Evolutionary conservation across 2,888 invertebrate genomes (phyloP).

Genomic region (Nephrotoma appendiculata): DNA sequence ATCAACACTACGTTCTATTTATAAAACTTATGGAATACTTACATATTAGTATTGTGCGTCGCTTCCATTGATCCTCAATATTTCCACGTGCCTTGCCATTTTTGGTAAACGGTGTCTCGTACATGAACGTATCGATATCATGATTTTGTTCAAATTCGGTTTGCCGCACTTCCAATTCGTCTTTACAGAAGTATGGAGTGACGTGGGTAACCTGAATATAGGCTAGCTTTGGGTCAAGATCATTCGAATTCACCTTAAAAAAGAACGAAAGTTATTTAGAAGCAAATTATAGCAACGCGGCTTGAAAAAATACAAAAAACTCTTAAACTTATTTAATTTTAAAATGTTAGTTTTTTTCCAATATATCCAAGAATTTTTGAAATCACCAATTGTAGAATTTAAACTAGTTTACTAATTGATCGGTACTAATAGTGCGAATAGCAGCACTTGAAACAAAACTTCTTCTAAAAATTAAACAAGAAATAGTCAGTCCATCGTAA

Average conservation of each 20-base stretch:
- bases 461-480: no score
- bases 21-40: conserved; percentile 16
- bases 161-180: conserved; percentile 50
- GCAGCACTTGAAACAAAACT: no score
- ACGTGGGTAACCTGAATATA: conserved; percentile 94
- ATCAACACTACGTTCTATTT: conserved; percentile 3
- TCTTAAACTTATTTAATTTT: no score
- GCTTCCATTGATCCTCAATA: conserved; percentile 81
- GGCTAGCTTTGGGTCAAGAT: conserved; percentile 70
- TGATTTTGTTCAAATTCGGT: conserved; percentile 85
- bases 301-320: background rate
- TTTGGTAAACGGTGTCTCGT: conserved; percentile 86
- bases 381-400: no score
- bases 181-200: conserved; percentile 68
- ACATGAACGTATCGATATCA: conserved; percentile 80
- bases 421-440: no score
- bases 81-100: conserved; percentile 64
- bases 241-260: conserved; percentile 50
- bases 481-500: no score
- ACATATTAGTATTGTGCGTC: conserved; percentile 84
- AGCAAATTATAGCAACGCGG: background rate
- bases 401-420: no score
- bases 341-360: no score
- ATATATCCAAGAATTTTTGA: no score
- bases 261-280: background rate